A percentile compares a stretch with the other conserved stretches of the same genome.
phyloP scores from a whole-genome alignment of 2,113 vertebrate species.

The Rhizomys pruinosus region DNA sequence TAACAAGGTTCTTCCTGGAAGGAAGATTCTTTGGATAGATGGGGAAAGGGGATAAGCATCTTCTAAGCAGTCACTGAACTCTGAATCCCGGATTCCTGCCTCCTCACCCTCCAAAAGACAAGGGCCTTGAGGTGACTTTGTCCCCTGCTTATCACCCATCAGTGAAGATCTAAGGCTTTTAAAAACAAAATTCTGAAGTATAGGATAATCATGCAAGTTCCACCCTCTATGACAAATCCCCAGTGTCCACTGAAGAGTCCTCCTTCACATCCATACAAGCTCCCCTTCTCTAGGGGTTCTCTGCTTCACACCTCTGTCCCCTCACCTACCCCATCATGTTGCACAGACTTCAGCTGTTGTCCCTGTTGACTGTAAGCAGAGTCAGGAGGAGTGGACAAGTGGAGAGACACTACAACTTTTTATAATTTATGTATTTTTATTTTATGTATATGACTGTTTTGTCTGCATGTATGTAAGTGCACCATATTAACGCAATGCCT shows the following conservation, averaged over 20 bases:
- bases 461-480: too few species aligned
- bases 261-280: neutral
- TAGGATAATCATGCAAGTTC: neutral
- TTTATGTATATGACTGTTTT: too few species aligned
- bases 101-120: neutral
- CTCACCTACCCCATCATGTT: neutral
- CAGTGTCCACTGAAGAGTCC: neutral
- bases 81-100: neutral
- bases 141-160: neutral
- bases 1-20: neutral
- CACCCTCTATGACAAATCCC: neutral
- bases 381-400: neutral
- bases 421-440: too few species aligned
- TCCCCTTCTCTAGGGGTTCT: neutral
- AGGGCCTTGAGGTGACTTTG: neutral
- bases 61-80: neutral
- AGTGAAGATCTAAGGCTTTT: neutral
- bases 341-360: neutral
- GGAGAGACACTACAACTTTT: neutral
- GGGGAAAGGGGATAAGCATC: neutral
- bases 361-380: neutral
- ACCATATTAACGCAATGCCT: too few species aligned
- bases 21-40: conserved; percentile 6
- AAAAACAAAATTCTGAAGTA: neutral
- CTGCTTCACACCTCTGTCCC: neutral